Evolutionary conservation across 2,888 invertebrate species (phyloP).

Genomic region (Eulithis testata): DNA sequence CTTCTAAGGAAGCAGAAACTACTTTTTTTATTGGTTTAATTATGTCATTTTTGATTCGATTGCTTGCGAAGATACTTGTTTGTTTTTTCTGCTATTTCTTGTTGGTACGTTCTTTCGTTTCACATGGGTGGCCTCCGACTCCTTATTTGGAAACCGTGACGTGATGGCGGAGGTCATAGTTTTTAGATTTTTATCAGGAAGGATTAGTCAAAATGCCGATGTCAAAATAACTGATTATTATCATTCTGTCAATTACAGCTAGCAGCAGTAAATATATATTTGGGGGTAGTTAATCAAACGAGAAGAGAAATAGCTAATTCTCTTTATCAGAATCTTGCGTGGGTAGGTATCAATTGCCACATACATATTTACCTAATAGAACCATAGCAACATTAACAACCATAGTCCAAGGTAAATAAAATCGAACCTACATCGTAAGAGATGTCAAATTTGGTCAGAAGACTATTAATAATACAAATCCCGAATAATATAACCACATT

Average conservation of each 20-base stretch:
- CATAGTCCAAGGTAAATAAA: too few species aligned
- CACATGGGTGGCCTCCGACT: conserved; percentile 21
- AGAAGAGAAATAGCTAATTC: too few species aligned
- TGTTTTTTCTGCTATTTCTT: conserved; percentile 12
- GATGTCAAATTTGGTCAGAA: too few species aligned
- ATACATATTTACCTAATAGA: too few species aligned
- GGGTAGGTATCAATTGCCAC: background rate
- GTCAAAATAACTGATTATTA: conserved; percentile 10
- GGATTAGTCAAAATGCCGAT: conserved; percentile 15
- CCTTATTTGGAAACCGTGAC: conserved; percentile 31
- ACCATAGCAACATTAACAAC: too few species aligned
- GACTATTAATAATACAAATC: background rate
- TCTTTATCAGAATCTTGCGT: too few species aligned
- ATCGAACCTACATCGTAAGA: too few species aligned
- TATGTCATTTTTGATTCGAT: conserved; percentile 16
- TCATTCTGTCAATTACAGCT: background rate
- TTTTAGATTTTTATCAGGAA: conserved; percentile 21
- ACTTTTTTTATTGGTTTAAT: conserved; percentile 19
- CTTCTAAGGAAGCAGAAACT: conserved; percentile 20
- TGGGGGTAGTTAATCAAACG: background rate
- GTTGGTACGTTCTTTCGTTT: conserved; percentile 7
- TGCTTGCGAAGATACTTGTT: conserved; percentile 13
- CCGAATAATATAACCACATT: background rate
- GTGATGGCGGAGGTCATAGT: conserved; percentile 23
- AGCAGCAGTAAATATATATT: background rate